phyloP scores from a whole-genome alignment of 1,140 invertebrate genomes.

The Drosophila sturtevanti region DNA sequence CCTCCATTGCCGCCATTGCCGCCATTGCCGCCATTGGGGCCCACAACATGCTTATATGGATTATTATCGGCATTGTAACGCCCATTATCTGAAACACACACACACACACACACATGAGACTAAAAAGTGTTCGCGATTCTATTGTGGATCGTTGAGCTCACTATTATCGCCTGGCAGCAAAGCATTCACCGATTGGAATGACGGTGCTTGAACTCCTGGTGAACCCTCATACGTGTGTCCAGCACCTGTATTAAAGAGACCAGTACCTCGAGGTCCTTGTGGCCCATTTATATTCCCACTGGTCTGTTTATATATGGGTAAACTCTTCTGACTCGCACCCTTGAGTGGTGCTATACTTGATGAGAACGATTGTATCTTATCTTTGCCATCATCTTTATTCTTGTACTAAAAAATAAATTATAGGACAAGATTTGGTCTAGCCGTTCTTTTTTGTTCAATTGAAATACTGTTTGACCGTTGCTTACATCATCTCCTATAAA shows the following conservation, averaged over 20 bases:
- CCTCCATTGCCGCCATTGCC: constrained; percentile 33
- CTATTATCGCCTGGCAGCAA: constrained; percentile 61
- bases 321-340: constrained; percentile 70
- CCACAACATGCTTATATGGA: constrained; percentile 66
- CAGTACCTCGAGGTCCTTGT: constrained; percentile 42
- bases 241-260: constrained; percentile 75
- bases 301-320: constrained; percentile 52
- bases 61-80: constrained; percentile 53
- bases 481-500: constrained; percentile 69
- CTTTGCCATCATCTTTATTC: constrained; percentile 32
- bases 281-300: constrained; percentile 1
- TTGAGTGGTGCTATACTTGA: constrained; percentile 45
- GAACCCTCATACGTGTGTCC: constrained; percentile 64
- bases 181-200: constrained; percentile 66
- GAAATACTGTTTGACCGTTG: not conserved
- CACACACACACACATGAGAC: constrained; percentile 26
- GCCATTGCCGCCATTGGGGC: constrained; percentile 53
- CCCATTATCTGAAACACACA: constrained; percentile 78
- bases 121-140: constrained; percentile 9
- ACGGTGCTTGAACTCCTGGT: constrained; percentile 68
- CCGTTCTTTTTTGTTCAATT: not conserved
- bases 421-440: not conserved
- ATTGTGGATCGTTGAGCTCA: constrained; percentile 48
- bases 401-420: constrained; percentile 60
- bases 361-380: constrained; percentile 41